phyloP scores from a whole-genome alignment of 2,113 vertebrate species.

The Cottus gobio region DNA sequence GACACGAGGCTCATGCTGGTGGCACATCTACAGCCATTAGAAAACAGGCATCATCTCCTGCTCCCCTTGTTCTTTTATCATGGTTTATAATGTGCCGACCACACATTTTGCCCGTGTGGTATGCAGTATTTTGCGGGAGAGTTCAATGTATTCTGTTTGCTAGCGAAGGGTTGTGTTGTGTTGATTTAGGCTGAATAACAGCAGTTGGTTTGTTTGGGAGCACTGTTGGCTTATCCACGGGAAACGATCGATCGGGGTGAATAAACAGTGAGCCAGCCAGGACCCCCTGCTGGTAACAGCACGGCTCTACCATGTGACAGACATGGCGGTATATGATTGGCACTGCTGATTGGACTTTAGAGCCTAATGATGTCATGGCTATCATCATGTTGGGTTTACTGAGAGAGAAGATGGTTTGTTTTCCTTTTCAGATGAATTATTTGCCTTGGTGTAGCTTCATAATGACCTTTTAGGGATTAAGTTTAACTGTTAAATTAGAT shows the following conservation, averaged over 20 bases:
- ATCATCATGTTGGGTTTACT: slow-evolving; percentile 26
- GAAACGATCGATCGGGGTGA: slow-evolving; percentile 75
- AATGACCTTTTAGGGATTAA: slow-evolving; percentile 6
- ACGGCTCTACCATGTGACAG: slow-evolving; percentile 72
- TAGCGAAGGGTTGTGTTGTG: slow-evolving; percentile 34
- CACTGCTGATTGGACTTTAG: slow-evolving; percentile 64
- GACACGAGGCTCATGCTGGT: slow-evolving; percentile 66
- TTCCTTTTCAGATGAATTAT: slow-evolving; percentile 13
- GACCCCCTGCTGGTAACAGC: slow-evolving; percentile 63
- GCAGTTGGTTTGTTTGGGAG: slow-evolving; percentile 72
- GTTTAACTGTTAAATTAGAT: neutral
- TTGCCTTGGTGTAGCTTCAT: neutral
- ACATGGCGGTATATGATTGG: slow-evolving; percentile 64
- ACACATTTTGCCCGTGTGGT: slow-evolving; percentile 4
- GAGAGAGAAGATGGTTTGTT: slow-evolving; percentile 17
- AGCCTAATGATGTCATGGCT: slow-evolving; percentile 57
- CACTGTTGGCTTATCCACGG: slow-evolving; percentile 71
- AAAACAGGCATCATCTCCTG: slow-evolving; percentile 26
- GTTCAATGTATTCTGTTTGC: slow-evolving; percentile 21
- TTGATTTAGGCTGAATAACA: slow-evolving; percentile 72
- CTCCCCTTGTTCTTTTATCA: slow-evolving; percentile 26
- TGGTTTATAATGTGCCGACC: slow-evolving; percentile 26
- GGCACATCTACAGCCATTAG: slow-evolving; percentile 32
- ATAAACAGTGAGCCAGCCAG: slow-evolving; percentile 75
- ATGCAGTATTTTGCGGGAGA: slow-evolving; percentile 3